Percentiles rank a stretch among this genome's conserved stretches.
Conservation (phyloP, 2,888 invertebrate genomes). For the Caenorhabditis becei region DNA sequence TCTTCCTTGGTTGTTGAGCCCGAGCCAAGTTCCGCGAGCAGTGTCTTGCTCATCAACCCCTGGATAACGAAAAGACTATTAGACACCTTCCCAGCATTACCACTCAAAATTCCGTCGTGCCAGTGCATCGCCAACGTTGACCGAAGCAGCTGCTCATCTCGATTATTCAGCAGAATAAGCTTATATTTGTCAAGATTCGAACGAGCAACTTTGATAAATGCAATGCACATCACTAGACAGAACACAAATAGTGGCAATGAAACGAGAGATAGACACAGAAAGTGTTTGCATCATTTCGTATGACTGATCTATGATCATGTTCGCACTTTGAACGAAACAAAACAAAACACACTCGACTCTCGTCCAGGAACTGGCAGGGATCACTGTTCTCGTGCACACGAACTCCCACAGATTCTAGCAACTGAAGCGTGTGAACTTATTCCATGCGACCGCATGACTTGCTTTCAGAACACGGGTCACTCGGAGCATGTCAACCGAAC, state of each 20-base stretch:
- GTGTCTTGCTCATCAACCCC: constrained; percentile 72
- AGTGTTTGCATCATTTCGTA: neutral
- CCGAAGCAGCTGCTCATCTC: constrained; percentile 73
- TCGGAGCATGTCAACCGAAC: neutral
- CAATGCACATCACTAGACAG: constrained; percentile 54
- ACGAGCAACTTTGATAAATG: constrained; percentile 54
- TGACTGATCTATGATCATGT: constrained; percentile 2
- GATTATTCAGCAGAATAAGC: constrained; percentile 73
- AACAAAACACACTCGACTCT: neutral
- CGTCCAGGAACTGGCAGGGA: neutral
- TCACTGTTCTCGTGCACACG: neutral
- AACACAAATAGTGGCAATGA: neutral
- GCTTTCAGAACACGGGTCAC: neutral
- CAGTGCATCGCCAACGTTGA: constrained; percentile 68
- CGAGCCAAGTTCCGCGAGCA: constrained; percentile 77
- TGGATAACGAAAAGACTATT: too few species aligned
- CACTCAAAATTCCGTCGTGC: constrained; percentile 73
- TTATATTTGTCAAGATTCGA: constrained; percentile 59
- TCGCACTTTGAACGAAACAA: neutral
- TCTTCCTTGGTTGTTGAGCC: constrained; percentile 64
- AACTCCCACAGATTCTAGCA: constrained; percentile 1
- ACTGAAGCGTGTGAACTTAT: constrained; percentile 8
- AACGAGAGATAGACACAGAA: neutral
- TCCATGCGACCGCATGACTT: neutral
- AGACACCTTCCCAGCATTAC: too few species aligned